phyloP scores from a whole-genome alignment of 2,888 invertebrate species.

The Amphipoea oculea region DNA sequence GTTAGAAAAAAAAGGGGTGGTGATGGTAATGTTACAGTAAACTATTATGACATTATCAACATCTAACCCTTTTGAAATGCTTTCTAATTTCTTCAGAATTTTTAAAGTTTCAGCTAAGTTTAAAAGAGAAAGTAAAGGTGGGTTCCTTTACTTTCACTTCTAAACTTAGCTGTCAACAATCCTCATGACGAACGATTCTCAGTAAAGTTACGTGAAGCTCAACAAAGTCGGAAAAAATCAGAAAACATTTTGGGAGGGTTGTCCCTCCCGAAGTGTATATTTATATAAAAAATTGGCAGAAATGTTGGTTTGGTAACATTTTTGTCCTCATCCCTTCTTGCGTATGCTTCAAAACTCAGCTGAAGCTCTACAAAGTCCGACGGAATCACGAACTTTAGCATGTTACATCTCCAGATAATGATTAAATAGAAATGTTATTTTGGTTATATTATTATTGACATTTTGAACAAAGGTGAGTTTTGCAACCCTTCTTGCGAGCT shows the following conservation, averaged over 20 bases:
- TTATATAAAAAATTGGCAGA: not conserved
- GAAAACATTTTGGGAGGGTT: not conserved
- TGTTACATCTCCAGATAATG: not conserved
- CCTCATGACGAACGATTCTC: not conserved
- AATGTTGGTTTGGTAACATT: not conserved
- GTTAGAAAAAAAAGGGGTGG: no score
- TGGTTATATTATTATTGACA: not conserved
- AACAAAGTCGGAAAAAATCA: not conserved
- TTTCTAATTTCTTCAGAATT: not conserved
- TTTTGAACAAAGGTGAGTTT: not conserved
- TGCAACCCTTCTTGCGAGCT: not conserved
- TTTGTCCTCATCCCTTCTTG: not conserved
- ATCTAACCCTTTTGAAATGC: not conserved
- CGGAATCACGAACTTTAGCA: no score
- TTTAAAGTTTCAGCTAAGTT: not conserved
- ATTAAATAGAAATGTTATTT: not conserved
- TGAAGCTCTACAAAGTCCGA: not conserved
- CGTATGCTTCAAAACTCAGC: not conserved
- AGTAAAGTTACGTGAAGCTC: not conserved
- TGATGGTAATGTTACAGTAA: no score
- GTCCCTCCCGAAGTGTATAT: no score
- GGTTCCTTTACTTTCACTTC: no score
- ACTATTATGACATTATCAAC: not conserved
- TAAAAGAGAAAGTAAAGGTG: no score
- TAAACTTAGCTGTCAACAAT: no score